Conservation (phyloP, 1,140 invertebrate species). For the Danaus plexippus region DNA sequence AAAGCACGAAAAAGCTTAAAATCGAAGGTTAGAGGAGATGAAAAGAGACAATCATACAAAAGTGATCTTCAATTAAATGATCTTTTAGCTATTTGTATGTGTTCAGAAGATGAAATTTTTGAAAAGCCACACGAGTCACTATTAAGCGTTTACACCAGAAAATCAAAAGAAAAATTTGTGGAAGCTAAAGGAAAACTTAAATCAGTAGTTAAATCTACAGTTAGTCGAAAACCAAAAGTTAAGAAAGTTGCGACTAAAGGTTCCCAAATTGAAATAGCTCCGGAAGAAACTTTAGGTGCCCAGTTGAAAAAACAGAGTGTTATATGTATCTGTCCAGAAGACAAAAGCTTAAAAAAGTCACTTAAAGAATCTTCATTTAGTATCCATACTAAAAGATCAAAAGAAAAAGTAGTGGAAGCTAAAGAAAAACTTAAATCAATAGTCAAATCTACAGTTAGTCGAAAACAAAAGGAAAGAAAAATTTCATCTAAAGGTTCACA, state of each 20-base stretch:
- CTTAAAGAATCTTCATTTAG: too few species aligned
- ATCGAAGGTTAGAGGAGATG: slow-evolving; percentile 7
- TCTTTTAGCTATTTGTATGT: not conserved
- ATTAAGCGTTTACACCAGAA: not conserved
- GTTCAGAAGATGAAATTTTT: slow-evolving; percentile 1
- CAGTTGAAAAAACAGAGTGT: slow-evolving; percentile 3
- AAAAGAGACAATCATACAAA: not conserved
- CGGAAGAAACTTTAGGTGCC: slow-evolving; percentile 6
- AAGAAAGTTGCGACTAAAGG: too few species aligned
- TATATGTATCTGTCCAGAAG: slow-evolving; percentile 6
- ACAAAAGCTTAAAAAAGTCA: not conserved
- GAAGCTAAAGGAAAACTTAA: not conserved
- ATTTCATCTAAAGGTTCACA: not conserved
- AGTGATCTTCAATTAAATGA: not conserved
- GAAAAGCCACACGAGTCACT: too few species aligned
- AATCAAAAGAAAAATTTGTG: not conserved
- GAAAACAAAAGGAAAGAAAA: too few species aligned
- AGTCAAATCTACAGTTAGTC: not conserved
- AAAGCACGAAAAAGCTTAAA: slow-evolving; percentile 21
- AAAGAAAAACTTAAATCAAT: slow-evolving; percentile 4
- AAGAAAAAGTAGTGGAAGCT: too few species aligned
- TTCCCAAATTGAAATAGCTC: slow-evolving; percentile 1
- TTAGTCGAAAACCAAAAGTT: too few species aligned
- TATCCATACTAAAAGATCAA: too few species aligned
- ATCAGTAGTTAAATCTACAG: slow-evolving; percentile 1